Evolutionary conservation across 2,797 vertebrate species (phyloP), one percentile per base, ranked within the genome.

Genomic region (Eremophila alpestris): DNA sequence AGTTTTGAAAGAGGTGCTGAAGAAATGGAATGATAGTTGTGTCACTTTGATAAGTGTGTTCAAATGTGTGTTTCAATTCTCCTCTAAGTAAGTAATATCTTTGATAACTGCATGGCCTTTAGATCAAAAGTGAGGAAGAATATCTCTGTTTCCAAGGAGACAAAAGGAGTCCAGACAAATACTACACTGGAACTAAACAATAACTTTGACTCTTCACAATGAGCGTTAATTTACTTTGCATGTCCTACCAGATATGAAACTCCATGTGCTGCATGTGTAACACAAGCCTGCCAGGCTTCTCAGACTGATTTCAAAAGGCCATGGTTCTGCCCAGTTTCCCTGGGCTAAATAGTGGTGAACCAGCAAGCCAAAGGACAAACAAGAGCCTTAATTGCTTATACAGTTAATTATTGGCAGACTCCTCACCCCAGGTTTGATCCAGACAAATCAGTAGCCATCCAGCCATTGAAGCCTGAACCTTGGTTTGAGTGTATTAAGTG

Each of bases 111-210:
- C 63, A 30, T 73, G 87, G 15, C 15, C 23, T 84, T 79, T 34
- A 87, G 56, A 76, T 83, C 29, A 76, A 52, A 92, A 84, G 19
- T 52, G 54, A 87, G 26, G n/a, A 73, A 51, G 34, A 81, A 43
- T 55, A 81, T 63, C 7, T 76, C 49, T 87, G 15, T 93, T 89
- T 94, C 74, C 59, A 59, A 24, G 59, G 77, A 86, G 43, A 62
- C 18, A 92, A 86, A 84, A 51, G 34, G 5, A 58, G 54, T 87
- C 38, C 56, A 64, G 30, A 40, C 34, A 71, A 83, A 36, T 54
- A 46, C 9, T 56, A 7, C 7, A 3, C 26, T 76, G 41, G 67
- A 79, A 79, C 29, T 52, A 63, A 67, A 30, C 19, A 3, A 36
- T 26, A 13, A 7, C 3, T 90, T 82, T 69, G 36, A 51, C 16